A percentile compares a stretch with the other conserved stretches of the same genome.
Conservation (phyloP, 2,797 vertebrate species). For the Hirundo rustica region DNA sequence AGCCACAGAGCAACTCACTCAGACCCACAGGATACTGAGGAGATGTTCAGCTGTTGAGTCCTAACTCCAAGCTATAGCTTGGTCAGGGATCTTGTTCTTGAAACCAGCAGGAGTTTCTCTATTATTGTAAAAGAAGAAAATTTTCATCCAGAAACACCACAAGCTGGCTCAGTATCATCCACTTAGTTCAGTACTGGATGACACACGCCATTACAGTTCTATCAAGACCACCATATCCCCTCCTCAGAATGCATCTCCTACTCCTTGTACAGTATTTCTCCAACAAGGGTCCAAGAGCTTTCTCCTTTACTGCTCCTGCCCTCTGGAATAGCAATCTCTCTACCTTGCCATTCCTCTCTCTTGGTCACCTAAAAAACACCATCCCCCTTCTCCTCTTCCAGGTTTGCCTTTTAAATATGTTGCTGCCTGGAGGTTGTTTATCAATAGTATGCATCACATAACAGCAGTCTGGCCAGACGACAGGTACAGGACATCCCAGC, state of each 20-base stretch:
- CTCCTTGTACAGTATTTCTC: neutral
- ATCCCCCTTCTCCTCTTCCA: neutral
- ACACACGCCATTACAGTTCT: neutral
- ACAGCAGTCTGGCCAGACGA: neutral
- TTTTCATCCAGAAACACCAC: slow-evolving; percentile 2
- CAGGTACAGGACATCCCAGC: neutral
- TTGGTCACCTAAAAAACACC: neutral
- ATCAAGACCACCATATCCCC: neutral
- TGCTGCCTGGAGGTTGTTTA: neutral
- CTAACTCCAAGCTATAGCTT: slow-evolving; percentile 41
- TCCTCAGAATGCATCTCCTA: neutral
- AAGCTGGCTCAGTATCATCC: neutral
- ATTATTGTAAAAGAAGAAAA: slow-evolving; percentile 4
- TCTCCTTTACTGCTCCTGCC: neutral
- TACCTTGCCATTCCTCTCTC: neutral
- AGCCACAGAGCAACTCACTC: slow-evolving; percentile 34
- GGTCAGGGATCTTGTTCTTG: slow-evolving; percentile 19
- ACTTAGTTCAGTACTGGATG: neutral
- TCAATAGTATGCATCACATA: neutral
- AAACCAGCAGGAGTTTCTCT: slow-evolving; percentile 42
- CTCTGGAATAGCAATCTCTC: neutral
- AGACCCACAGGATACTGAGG: slow-evolving; percentile 32
- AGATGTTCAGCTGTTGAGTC: slow-evolving; percentile 8
- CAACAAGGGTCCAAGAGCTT: neutral
- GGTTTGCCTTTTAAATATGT: neutral